phyloP scores from a whole-genome alignment of 2,888 invertebrate species.

The Hypomecis atomaria region DNA sequence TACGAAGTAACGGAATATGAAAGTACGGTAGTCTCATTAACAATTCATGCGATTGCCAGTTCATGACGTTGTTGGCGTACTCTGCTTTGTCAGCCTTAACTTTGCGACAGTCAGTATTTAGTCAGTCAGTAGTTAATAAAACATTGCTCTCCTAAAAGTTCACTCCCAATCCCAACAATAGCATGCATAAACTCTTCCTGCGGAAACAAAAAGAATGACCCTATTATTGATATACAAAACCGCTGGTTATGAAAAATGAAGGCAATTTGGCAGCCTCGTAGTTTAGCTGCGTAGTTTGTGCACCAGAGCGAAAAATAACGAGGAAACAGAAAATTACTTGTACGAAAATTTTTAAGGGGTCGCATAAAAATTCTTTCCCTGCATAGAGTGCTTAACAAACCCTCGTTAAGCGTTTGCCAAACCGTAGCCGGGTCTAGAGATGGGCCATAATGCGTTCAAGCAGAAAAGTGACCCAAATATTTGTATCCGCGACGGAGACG shows the following conservation, averaged over 20 bases:
- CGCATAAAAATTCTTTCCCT: conserved; percentile 32
- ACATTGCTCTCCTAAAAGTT: conserved; percentile 4
- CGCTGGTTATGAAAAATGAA: conserved; percentile 29
- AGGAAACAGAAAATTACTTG: conserved; percentile 30
- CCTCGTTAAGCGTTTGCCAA: conserved; percentile 42
- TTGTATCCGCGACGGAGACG: conserved; percentile 26
- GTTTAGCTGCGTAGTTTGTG: conserved; percentile 28
- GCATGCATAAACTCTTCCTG: conserved; percentile 16
- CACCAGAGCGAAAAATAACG: conserved; percentile 24
- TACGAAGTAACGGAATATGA: conserved; percentile 7
- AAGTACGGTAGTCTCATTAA: conserved; percentile 10
- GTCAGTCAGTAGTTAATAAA: neutral
- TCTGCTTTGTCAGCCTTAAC: conserved; percentile 7
- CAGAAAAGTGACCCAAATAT: conserved; percentile 42
- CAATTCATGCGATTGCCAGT: conserved; percentile 15
- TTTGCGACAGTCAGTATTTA: neutral
- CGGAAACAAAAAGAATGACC: conserved; percentile 26
- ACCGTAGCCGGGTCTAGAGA: conserved; percentile 30
- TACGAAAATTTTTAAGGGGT: conserved; percentile 26
- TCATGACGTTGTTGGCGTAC: conserved; percentile 6
- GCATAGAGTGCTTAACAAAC: conserved; percentile 33
- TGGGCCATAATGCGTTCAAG: conserved; percentile 33
- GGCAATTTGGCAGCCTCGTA: conserved; percentile 28
- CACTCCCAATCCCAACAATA: neutral
- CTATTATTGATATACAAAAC: conserved; percentile 33